Evolutionary conservation across 2,797 vertebrate species (phyloP).

Genomic region (Luscinia luscinia): DNA sequence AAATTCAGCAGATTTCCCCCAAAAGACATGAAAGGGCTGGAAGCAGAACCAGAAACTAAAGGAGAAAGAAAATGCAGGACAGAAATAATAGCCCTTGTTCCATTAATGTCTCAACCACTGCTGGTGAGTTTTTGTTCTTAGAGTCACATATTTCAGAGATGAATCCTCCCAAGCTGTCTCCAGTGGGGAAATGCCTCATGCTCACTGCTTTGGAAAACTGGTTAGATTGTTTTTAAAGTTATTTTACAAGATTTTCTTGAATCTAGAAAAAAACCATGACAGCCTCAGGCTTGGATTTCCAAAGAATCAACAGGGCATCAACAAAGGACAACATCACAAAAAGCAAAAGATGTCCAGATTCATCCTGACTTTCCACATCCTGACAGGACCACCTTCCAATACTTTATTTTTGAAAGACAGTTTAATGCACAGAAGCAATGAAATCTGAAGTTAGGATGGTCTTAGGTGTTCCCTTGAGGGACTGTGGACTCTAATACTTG

Average conservation of each 20-base stretch:
- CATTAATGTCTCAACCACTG: constrained; percentile 19
- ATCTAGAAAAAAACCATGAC: neutral
- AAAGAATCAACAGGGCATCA: neutral
- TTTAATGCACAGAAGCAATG: neutral
- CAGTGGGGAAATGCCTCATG: neutral
- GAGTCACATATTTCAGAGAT: constrained; percentile 42
- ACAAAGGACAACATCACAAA: neutral
- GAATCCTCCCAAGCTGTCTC: constrained; percentile 39
- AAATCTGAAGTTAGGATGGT: neutral
- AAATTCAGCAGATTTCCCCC: constrained; percentile 47
- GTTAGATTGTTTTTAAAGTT: neutral
- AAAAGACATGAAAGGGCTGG: constrained; percentile 39
- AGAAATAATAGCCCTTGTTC: constrained; percentile 55
- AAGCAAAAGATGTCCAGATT: neutral
- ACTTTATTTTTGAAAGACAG: neutral
- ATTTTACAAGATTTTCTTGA: neutral
- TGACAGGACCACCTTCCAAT: neutral
- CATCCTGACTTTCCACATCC: neutral
- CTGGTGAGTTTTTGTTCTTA: constrained; percentile 54
- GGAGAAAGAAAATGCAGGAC: constrained; percentile 40
- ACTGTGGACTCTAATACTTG: neutral
- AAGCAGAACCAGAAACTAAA: constrained; percentile 46
- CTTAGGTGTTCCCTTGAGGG: neutral
- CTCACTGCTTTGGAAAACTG: neutral
- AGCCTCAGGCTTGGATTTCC: neutral